Base-by-base conservation (phyloP, 2,888 invertebrate species). In the Bombylius major region DNA sequence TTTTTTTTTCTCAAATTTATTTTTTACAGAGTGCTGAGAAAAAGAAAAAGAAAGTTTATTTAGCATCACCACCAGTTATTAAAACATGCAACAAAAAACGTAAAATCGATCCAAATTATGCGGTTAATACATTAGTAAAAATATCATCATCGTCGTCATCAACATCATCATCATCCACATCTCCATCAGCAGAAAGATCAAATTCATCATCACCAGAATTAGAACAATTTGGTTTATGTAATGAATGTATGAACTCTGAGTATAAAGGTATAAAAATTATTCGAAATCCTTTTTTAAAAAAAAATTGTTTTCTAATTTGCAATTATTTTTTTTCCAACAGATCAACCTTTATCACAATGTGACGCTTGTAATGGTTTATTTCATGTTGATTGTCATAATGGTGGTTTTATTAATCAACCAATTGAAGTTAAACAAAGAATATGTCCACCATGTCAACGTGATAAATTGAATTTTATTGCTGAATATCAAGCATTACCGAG, bases 21-120 rank as follows among this genome's bases (percentile, higher is more conserved):
- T 55, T 51, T 54, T 55, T 53, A 49, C 39, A 60, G n/a, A 59
- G 49, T 5, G 50, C 54, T 32, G 52, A 11, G 45, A 70, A 67
- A 56, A 70, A 70, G 53, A 65, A 64, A 12, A 70, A 70, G 57
- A 65, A 67, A 51, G 69, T 70, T 54, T 62, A 71, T 4, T 56
- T 73, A 32, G 52, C 54, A 12, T 72, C 73, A 42, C 72, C 72
- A 33, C 67, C 69, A 55, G 67, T 66, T 1, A 56, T 58, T 11
- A 1, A 70, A 67, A 56, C 68, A 67, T 47, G 52, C 6, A n/a
- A 23, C 42, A 44, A 52, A 49, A 52, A 50, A 36, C 7, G 23
- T 45, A 45, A 45, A 9, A 67, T 65, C 45, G 66, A 66, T 58
- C 59, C 64, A 60, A 56, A 55, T 8, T 34, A 12, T 12, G 39